Evolutionary conservation across 2,113 vertebrate genomes (phyloP).

Genomic region (Sander vitreus): DNA sequence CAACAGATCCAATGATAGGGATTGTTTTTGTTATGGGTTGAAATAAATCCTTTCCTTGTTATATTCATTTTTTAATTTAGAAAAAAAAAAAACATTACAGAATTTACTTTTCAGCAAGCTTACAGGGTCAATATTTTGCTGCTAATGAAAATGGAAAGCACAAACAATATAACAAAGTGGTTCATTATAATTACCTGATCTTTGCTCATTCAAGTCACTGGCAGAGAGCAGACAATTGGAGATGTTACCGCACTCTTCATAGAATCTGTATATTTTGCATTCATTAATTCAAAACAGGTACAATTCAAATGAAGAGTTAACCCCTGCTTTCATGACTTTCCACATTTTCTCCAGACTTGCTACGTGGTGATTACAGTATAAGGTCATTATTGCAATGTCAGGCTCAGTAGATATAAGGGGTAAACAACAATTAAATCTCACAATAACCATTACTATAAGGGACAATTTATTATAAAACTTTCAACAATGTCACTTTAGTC

Average conservation of each 20-base stretch:
- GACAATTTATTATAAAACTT: constrained; percentile 47
- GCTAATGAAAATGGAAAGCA: not conserved
- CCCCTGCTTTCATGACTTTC: not conserved
- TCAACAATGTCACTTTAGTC: constrained; percentile 3
- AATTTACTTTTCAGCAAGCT: not conserved
- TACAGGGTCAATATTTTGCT: not conserved
- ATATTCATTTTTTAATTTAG: no score
- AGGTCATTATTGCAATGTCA: not conserved
- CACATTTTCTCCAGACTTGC: not conserved
- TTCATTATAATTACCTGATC: not conserved
- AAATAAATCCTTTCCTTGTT: not conserved
- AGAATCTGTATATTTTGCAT: not conserved
- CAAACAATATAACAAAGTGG: not conserved
- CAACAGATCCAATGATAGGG: not conserved
- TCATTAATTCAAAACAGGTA: not conserved
- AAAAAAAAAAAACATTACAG: no score
- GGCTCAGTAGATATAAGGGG: no score
- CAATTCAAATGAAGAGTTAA: not conserved
- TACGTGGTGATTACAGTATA: not conserved
- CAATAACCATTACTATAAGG: not conserved
- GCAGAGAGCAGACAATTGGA: not conserved
- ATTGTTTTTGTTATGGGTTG: not conserved
- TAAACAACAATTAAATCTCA: not conserved
- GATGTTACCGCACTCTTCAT: not conserved
- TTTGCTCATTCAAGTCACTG: not conserved